Conservation (phyloP, 2,797 vertebrate species). For the Potorous gilbertii region DNA sequence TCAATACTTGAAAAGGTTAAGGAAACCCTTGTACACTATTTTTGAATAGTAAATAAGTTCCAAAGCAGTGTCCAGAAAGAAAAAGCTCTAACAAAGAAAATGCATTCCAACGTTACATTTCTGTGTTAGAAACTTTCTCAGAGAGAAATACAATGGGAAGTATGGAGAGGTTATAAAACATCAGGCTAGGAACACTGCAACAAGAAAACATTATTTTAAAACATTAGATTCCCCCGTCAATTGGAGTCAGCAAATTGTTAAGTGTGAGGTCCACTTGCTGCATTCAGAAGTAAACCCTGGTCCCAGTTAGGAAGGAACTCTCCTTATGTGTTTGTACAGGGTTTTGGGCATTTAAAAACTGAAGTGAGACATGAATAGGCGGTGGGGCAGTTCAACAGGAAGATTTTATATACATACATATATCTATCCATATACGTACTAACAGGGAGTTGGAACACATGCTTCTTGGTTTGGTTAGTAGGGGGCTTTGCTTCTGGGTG, state of each 20-base stretch:
- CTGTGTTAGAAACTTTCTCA: not conserved
- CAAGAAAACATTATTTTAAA: not conserved
- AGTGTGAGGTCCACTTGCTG: not conserved
- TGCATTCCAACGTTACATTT: not conserved
- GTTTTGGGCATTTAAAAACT: not conserved
- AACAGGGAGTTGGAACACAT: not conserved
- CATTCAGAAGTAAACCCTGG: not conserved
- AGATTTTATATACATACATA: not conserved
- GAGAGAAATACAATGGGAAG: not conserved
- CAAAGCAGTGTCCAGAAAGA: not conserved
- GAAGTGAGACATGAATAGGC: not conserved
- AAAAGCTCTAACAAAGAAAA: not conserved
- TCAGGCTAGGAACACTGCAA: not conserved
- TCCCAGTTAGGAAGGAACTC: not conserved
- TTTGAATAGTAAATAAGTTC: not conserved
- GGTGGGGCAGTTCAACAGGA: not conserved
- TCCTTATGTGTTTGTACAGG: not conserved
- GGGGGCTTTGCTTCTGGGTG: not conserved
- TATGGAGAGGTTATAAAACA: not conserved
- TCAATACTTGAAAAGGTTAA: not conserved
- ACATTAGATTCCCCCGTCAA: not conserved
- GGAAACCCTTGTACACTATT: not conserved
- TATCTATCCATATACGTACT: not conserved
- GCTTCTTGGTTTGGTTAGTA: not conserved
- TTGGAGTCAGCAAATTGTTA: not conserved